These are phyloP conservation scores for Vespertilio murinus DNA, from an alignment of 2,797 vertebrate genomes.

Conservation along the genomic window DNA sequence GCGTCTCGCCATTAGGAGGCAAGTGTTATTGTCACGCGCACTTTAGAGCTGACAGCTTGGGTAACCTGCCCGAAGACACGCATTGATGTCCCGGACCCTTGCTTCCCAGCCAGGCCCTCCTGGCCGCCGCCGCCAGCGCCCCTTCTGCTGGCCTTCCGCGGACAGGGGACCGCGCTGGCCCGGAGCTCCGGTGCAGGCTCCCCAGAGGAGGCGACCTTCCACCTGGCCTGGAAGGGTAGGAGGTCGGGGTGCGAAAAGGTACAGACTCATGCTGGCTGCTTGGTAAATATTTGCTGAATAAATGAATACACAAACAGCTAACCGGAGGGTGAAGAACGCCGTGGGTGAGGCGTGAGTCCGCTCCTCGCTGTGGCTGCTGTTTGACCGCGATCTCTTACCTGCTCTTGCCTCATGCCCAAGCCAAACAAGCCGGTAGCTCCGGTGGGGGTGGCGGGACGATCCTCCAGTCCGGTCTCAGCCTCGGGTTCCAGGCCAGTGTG, in stretches of 20 bases:
- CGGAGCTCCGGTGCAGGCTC: not conserved
- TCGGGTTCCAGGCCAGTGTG: constrained; percentile 61
- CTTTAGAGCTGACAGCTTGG: not conserved
- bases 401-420: constrained; percentile 59
- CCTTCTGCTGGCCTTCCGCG: not conserved
- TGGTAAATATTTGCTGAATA: constrained; percentile 17
- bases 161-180: not conserved
- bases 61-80: accelerated
- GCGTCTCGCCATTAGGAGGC: not conserved
- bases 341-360: not conserved
- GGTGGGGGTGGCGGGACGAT: constrained; percentile 34
- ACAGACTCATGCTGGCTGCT: not conserved
- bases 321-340: accelerated
- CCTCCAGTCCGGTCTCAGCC: not conserved
- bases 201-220: not conserved
- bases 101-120: not conserved
- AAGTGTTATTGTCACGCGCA: too few relatives aligned
- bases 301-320: not conserved
- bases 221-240: not conserved
- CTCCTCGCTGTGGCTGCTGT: not conserved
- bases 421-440: constrained; percentile 18
- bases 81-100: accelerated
- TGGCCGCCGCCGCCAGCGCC: too few relatives aligned
- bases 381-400: constrained; percentile 46
- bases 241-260: not conserved